Conservation (phyloP, 2,888 invertebrate genomes). For the Drosophila sordidula region DNA sequence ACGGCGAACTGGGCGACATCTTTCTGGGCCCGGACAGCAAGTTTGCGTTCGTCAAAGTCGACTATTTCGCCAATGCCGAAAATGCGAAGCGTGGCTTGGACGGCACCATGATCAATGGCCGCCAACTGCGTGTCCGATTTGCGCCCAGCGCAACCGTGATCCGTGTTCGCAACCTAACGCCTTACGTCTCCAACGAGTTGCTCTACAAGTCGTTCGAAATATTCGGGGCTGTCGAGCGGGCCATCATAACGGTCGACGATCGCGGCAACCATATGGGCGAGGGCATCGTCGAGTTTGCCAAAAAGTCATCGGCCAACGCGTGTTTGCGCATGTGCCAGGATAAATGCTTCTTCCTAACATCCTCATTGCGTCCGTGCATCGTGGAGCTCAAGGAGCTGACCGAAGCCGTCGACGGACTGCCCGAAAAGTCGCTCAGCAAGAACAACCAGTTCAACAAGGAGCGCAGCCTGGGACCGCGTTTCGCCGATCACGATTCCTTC, state of each 20-base stretch:
- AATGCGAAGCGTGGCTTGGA: conserved; percentile 97
- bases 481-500: conserved; percentile 94
- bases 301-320: conserved; percentile 94
- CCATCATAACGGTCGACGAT: conserved; percentile 97
- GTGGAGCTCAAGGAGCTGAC: conserved; percentile 95
- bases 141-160: conserved; percentile 97
- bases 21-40: conserved; percentile 97
- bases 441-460: conserved; percentile 93
- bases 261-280: conserved; percentile 97
- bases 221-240: conserved; percentile 96
- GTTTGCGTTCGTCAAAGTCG: conserved; percentile 92
- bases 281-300: conserved; percentile 96
- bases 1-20: conserved; percentile 95
- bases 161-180: conserved; percentile 95
- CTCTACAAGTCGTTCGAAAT: conserved; percentile 94
- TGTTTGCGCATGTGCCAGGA: conserved; percentile 96
- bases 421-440: conserved; percentile 92
- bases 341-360: conserved; percentile 95
- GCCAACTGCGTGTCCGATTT: conserved; percentile 95
- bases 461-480: conserved; percentile 94
- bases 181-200: conserved; percentile 97
- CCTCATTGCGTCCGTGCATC: conserved; percentile 96
- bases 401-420: conserved; percentile 96
- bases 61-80: conserved; percentile 94
- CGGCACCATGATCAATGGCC: conserved; percentile 92